These are phyloP conservation scores for Cherax quadricarinatus DNA, from an alignment of 1,140 invertebrate genomes.

Conservation along the genomic window DNA sequence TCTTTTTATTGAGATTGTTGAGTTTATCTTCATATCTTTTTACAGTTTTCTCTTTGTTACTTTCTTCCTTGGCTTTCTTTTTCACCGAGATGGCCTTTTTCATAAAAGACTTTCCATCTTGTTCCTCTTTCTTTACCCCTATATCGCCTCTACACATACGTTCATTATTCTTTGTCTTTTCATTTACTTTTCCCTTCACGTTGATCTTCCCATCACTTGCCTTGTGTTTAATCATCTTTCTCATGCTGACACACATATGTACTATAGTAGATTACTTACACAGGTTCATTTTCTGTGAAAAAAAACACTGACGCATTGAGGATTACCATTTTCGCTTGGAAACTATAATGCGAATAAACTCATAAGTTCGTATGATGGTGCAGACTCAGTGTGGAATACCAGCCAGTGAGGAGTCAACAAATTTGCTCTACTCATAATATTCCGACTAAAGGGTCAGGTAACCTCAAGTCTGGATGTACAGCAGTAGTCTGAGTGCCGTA, in stretches of 20 bases:
- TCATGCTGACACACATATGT: neutral
- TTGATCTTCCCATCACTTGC: neutral
- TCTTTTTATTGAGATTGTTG: conserved; percentile 10
- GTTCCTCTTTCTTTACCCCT: neutral
- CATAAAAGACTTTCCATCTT: neutral
- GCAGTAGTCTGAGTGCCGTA: no score
- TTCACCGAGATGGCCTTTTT: neutral
- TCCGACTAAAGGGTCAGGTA: no score
- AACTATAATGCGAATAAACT: no score
- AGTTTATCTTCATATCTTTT: neutral
- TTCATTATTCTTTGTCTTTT: neutral
- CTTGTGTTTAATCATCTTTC: conserved; percentile 1
- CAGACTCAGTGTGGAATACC: no score
- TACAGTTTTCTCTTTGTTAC: neutral
- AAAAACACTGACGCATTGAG: no score
- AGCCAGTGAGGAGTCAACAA: no score
- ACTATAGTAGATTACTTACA: neutral
- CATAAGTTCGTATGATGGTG: no score
- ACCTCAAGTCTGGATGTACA: no score
- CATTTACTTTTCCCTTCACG: neutral
- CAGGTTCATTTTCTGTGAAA: no score
- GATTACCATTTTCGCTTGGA: no score
- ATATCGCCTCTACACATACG: neutral
- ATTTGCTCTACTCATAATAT: no score
- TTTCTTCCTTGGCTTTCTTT: neutral